Base-by-base conservation (phyloP, 2,797 vertebrate species). In the Argyrosomus regius region DNA sequence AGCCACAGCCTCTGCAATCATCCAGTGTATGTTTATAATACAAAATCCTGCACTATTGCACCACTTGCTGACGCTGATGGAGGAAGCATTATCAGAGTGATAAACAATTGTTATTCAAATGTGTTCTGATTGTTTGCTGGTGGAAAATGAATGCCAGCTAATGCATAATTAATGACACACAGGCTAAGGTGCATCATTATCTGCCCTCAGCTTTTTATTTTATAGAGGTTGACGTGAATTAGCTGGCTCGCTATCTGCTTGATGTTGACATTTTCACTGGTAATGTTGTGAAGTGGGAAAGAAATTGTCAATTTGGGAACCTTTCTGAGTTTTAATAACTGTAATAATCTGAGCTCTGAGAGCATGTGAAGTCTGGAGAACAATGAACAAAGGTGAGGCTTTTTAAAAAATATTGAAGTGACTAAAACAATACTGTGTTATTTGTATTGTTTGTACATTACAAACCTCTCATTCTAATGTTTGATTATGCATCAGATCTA, bases 101-200 rank as follows among this genome's bases (percentile, higher is more conserved):
- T 52, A 48, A 39, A 68, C 43, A 66, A 56, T 4, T 82, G 20
- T 67, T 56, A 70, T 64, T 83, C 11, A 70, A 68, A 71, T 39
- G 46, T 71, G 24, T 65, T 75, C 6, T 22, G 67, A 71, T 80
- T 75, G 22, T 77, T 74, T 73, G 79, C 60, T 62, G 54, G 17
- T 54, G 48, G 35, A 54, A 75, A 75, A 75, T 49, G 26, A 87
- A 84, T n/a, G 18, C 46, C 57, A 65, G 41, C 56, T 76, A 28
- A 85, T 74, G 69, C n/a, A 82, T 81, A 68, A 79, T 81, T 83
- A 80, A 76, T 82, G 50, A 0, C 22, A 17, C 11, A n/a, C 58
- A 41, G 82, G 75, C 39, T 60, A 75, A 65, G 26, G 69, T 75
- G 52, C 78, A 80, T 66, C 67, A 46, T 53, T 61, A 52, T 57